Percentiles rank a stretch among this genome's conserved stretches.
Conservation (phyloP, 1,140 invertebrate genomes). For the Drosophila ananassae region DNA sequence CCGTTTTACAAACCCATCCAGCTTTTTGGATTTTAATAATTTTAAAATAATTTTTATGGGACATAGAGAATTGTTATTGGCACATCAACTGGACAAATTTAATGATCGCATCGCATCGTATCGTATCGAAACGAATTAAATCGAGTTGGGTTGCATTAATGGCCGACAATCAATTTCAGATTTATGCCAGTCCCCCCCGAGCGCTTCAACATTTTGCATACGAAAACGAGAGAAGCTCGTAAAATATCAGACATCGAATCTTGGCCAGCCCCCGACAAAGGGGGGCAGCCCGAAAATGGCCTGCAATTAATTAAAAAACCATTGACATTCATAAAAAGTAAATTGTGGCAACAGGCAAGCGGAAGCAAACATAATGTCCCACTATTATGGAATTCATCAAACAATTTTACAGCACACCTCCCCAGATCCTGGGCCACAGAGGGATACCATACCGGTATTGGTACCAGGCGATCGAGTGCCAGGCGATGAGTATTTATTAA, state of each 20-base stretch:
- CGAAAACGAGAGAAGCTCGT: slow-evolving; percentile 24
- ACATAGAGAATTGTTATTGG: slow-evolving; percentile 38
- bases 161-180: slow-evolving; percentile 67
- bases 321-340: slow-evolving; percentile 83
- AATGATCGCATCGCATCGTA: slow-evolving; percentile 38
- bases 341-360: slow-evolving; percentile 76
- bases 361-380: slow-evolving; percentile 64
- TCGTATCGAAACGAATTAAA: slow-evolving; percentile 16
- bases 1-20: neutral
- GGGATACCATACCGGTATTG: slow-evolving; percentile 4
- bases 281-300: slow-evolving; percentile 52
- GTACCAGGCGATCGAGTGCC: slow-evolving; percentile 5
- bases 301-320: slow-evolving; percentile 80
- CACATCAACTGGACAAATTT: slow-evolving; percentile 56
- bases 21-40: slow-evolving; percentile 18
- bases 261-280: slow-evolving; percentile 10
- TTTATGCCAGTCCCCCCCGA: slow-evolving; percentile 48
- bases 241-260: slow-evolving; percentile 29
- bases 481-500: slow-evolving; percentile 75
- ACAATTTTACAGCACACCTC: slow-evolving; percentile 73
- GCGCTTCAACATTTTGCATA: slow-evolving; percentile 37
- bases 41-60: slow-evolving; percentile 50
- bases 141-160: slow-evolving; percentile 59
- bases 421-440: slow-evolving; percentile 8
- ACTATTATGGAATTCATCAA: slow-evolving; percentile 75